These are phyloP conservation scores for Valencia hispanica DNA, from an alignment of 2,797 vertebrate species.

Conservation along the genomic window DNA sequence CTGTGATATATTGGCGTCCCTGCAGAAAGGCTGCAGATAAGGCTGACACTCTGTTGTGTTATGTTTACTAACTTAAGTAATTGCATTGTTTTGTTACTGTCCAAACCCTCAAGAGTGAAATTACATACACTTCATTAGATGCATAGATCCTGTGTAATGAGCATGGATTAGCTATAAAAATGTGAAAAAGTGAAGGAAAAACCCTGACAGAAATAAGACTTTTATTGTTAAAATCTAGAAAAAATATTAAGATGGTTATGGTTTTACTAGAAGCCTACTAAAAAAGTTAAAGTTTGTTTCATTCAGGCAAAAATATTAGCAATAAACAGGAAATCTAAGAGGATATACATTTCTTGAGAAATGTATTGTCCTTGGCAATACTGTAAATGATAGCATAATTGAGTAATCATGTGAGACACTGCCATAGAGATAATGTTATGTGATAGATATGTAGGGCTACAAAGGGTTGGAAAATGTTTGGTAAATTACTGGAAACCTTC, in stretches of 20 bases:
- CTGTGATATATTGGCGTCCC: slow-evolving; percentile 1
- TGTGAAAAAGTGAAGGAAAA: background rate
- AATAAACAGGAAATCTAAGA: background rate
- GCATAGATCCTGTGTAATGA: background rate
- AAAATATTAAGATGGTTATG: background rate
- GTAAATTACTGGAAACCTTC: background rate
- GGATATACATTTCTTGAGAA: background rate
- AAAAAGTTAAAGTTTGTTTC: background rate
- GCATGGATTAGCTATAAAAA: background rate
- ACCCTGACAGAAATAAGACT: background rate
- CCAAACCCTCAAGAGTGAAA: background rate
- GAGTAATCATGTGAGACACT: background rate
- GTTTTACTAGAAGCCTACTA: background rate
- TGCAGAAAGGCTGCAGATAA: slow-evolving; percentile 7
- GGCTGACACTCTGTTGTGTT: too few relatives aligned
- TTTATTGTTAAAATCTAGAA: background rate
- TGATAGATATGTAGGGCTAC: background rate
- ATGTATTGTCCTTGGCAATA: background rate
- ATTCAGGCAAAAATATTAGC: background rate
- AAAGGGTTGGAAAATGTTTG: background rate
- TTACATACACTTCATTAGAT: background rate
- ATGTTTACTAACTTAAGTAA: background rate
- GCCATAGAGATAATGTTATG: background rate
- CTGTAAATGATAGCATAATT: background rate
- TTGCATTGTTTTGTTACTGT: background rate